These are phyloP conservation scores for Meteorus cinctellus DNA, from an alignment of 2,888 invertebrate genomes.

Conservation along the genomic window DNA sequence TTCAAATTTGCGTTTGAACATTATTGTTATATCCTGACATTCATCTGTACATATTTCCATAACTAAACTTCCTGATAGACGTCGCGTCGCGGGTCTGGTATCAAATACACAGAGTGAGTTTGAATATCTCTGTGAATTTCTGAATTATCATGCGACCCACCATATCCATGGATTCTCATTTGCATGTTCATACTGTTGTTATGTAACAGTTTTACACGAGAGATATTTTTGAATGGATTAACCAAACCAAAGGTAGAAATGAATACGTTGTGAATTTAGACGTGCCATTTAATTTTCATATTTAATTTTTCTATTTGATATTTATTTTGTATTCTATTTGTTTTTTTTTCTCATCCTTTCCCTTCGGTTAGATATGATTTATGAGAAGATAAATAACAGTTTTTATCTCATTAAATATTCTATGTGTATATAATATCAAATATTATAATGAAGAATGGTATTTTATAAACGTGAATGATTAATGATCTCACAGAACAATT, in stretches of 20 bases:
- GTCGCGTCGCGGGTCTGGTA: not conserved
- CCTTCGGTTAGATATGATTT: not conserved
- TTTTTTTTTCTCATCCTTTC: not conserved
- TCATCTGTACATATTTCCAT: constrained; percentile 7
- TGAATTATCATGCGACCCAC: not conserved
- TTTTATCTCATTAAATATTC: not conserved
- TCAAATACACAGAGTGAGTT: not conserved
- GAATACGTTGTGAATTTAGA: not conserved
- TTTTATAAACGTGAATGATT: not conserved
- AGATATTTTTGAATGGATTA: not conserved
- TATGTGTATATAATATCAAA: not conserved
- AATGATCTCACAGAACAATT: constrained; percentile 7
- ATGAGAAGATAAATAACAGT: not conserved
- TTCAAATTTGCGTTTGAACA: not conserved
- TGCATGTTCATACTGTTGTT: constrained; percentile 8
- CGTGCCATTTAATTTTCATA: not conserved
- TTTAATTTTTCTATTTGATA: constrained; percentile 2
- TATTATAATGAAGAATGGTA: constrained; percentile 1
- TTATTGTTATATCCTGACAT: not conserved
- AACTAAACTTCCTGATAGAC: not conserved
- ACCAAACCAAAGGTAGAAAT: not conserved
- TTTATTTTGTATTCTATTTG: not conserved
- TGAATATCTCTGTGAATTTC: constrained; percentile 5
- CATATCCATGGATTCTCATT: not conserved
- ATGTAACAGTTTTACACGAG: not conserved